phyloP scores from a whole-genome alignment of 2,888 invertebrate species.

The Trichogramma evanescens region DNA sequence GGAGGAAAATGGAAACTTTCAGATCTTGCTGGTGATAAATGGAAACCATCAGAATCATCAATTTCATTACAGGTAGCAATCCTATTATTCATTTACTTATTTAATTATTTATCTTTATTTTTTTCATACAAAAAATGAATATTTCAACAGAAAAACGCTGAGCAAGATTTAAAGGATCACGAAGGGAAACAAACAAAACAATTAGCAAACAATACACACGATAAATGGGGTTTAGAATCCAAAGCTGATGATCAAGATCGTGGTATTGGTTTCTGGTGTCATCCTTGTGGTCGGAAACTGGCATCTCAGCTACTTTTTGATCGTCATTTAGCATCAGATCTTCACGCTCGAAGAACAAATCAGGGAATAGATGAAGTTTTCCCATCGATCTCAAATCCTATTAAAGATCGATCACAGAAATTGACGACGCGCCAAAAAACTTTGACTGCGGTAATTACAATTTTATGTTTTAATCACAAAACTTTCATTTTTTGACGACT shows the following conservation, averaged over 20 bases:
- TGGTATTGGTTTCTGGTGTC: slow-evolving; percentile 30
- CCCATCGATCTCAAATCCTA: slow-evolving; percentile 3
- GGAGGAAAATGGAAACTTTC: slow-evolving; percentile 61
- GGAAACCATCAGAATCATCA: slow-evolving; percentile 62
- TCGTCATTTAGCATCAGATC: slow-evolving; percentile 66
- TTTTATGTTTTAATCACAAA: not conserved
- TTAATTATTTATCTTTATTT: too few relatives aligned
- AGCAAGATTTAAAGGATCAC: not conserved
- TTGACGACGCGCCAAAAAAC: slow-evolving; percentile 9
- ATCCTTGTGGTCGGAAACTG: slow-evolving; percentile 69
- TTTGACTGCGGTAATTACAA: slow-evolving; percentile 11
- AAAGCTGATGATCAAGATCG: slow-evolving; percentile 31
- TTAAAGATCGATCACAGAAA: not conserved
- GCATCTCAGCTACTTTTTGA: slow-evolving; percentile 70
- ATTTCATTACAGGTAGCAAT: slow-evolving; percentile 49
- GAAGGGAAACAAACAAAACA: slow-evolving; percentile 2
- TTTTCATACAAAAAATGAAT: too few relatives aligned
- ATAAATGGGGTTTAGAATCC: slow-evolving; percentile 75
- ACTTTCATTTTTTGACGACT: not conserved
- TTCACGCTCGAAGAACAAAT: slow-evolving; percentile 52
- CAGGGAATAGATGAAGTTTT: slow-evolving; percentile 55
- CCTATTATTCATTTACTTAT: too few relatives aligned
- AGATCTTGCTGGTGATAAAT: slow-evolving; percentile 52
- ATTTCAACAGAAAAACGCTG: too few relatives aligned
- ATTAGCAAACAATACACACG: slow-evolving; percentile 51